phyloP scores from a whole-genome alignment of 2,888 invertebrate genomes.

The Pachycephus smyrnensis region DNA sequence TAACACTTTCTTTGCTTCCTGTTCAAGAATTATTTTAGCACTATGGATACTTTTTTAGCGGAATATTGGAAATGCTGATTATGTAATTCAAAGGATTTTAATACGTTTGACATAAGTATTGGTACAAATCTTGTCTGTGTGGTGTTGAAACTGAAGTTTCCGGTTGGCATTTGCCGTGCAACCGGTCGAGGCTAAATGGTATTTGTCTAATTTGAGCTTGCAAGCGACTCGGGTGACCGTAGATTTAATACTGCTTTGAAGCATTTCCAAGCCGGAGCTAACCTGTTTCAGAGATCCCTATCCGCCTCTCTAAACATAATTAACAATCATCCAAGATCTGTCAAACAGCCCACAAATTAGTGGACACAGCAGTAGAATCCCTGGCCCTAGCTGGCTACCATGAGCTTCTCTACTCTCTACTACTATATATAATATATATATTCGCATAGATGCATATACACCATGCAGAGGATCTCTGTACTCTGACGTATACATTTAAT shows the following conservation, averaged over 20 bases:
- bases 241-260: constrained; percentile 52
- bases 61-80: neutral
- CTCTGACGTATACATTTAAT: neutral
- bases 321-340: constrained; percentile 64
- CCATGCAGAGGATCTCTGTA: neutral
- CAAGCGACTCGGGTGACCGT: constrained; percentile 14
- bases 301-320: constrained; percentile 58
- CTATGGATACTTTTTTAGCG: neutral
- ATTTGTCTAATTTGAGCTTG: constrained; percentile 50
- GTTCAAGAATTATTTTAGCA: neutral
- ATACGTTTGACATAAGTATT: neutral
- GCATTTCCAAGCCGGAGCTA: constrained; percentile 5
- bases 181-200: constrained; percentile 43
- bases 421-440: no score
- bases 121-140: neutral
- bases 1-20: neutral
- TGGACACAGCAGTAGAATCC: constrained; percentile 47
- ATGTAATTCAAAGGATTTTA: neutral
- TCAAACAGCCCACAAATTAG: constrained; percentile 63
- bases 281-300: constrained; percentile 12
- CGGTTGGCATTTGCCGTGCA: neutral
- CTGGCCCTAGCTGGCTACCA: neutral
- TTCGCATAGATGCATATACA: no score
- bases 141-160: neutral
- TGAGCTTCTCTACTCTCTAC: constrained; percentile 13